Conservation (phyloP, 2,113 vertebrate genomes). For the Australoheros scitulus region DNA sequence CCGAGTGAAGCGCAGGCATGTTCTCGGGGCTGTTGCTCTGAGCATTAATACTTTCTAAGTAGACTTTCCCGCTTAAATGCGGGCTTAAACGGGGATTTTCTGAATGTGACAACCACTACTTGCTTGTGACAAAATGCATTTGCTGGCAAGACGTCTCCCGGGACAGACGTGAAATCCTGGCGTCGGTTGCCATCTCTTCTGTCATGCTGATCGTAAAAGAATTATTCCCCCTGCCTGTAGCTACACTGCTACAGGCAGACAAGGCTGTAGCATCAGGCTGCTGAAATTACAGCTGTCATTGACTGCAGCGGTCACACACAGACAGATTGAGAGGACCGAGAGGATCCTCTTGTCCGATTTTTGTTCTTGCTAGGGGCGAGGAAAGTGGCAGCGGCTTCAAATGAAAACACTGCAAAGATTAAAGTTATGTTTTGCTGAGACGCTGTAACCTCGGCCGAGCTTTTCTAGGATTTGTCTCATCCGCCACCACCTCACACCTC, state of each 20-base stretch:
- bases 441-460: not conserved
- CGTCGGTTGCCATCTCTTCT: slow-evolving; percentile 53
- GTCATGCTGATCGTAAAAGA: slow-evolving; percentile 68
- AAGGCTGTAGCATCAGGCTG: slow-evolving; percentile 30
- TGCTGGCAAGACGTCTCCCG: slow-evolving; percentile 36
- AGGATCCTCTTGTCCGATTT: slow-evolving; percentile 13
- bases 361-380: not conserved
- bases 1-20: not conserved
- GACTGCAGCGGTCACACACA: slow-evolving; percentile 15
- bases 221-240: slow-evolving; percentile 60
- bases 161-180: slow-evolving; percentile 70
- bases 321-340: not conserved
- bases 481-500: slow-evolving; percentile 82
- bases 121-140: slow-evolving; percentile 61
- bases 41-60: not conserved
- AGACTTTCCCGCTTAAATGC: slow-evolving; percentile 14
- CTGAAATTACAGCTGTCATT: slow-evolving; percentile 50
- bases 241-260: slow-evolving; percentile 48
- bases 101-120: slow-evolving; percentile 55
- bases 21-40: slow-evolving; percentile 4
- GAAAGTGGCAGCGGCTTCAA: not conserved
- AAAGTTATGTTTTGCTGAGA: slow-evolving; percentile 1
- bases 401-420: not conserved
- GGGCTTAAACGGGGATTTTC: slow-evolving; percentile 9
- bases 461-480: slow-evolving; percentile 20